Evolutionary conservation across 2,888 invertebrate genomes (phyloP), one percentile per base, ranked within the genome.

Genomic region (Ophioninae sp.): DNA sequence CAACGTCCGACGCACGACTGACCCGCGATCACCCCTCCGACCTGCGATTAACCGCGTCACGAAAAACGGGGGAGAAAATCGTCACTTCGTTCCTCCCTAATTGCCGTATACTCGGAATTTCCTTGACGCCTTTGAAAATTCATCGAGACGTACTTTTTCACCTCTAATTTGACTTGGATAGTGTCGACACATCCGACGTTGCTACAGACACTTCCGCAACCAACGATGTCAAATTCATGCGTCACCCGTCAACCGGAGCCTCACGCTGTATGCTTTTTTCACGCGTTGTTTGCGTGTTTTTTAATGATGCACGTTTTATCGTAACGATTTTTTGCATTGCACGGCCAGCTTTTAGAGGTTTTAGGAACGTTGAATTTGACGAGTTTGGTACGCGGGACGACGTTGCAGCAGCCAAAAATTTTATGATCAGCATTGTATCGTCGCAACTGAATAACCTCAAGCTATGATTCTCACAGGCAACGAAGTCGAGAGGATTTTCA

Each of bases 1-100:
- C 88, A 90, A 86, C 88, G 88, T 90, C 88, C 88, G 86, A 85
- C 87, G 84, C 85, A 85, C 87, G 86, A 90, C 90, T 90, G 89
- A 88, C 87, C 85, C 73, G 44, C 64, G 44, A 59, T 44, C 51
- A 37, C 30, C 73, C 68, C 23, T 13, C 58, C 6, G 9, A 56
- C 59, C 44, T 44, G 10, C 39, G 41, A 2, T 58, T 6, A 44
- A 10, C n/a, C 23, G 22, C 23, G 72, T 74, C 56, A 13, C 20
- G 10, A 51, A 51, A 80, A 78, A 59, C 63, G n/a, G n/a, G 2
- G 13, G 13, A 64, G 75, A 41, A 73, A 79, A 71, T 81, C 74
- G 6, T 64, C 44, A 58, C 1, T 7, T 44, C 63, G 61, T 56
- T 78, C 51, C 20, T 7, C 22, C 22, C 17, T 61, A 69, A 64